Conservation (phyloP, 2,113 vertebrate species). For the Bothrops jararaca region DNA sequence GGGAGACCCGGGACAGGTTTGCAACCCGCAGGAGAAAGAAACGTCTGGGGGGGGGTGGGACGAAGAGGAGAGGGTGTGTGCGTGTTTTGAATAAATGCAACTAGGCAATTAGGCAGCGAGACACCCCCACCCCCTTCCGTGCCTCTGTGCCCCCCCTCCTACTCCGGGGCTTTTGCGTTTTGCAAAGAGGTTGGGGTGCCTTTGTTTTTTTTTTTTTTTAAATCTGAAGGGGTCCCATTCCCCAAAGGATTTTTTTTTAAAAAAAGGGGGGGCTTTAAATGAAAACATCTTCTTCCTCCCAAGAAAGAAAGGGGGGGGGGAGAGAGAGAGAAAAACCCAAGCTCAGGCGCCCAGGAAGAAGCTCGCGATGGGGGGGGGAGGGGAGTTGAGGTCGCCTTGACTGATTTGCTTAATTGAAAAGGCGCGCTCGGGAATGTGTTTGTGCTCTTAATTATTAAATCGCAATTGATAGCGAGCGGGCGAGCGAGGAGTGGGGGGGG, state of each 20-base stretch:
- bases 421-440: neutral
- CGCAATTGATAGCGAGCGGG: neutral
- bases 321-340: neutral
- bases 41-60: neutral
- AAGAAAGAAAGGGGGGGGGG: conserved; percentile 15
- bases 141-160: conserved; percentile 33
- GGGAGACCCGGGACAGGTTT: neutral
- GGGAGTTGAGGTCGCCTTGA: neutral
- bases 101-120: neutral
- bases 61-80: neutral
- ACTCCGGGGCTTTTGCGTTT: neutral
- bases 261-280: conserved; percentile 63
- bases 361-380: neutral
- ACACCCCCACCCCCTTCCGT: neutral
- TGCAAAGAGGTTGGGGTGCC: neutral
- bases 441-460: no score
- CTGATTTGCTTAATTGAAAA: neutral
- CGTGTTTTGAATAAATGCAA: neutral
- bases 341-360: neutral
- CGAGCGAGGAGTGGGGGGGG: neutral
- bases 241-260: conserved; percentile 1
- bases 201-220: neutral
- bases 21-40: no score
- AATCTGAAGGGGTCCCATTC: conserved; percentile 64
- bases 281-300: conserved; percentile 62